These are phyloP conservation scores for Myiagra hebetior DNA, from an alignment of 2,113 vertebrate species.

Conservation along the genomic window DNA sequence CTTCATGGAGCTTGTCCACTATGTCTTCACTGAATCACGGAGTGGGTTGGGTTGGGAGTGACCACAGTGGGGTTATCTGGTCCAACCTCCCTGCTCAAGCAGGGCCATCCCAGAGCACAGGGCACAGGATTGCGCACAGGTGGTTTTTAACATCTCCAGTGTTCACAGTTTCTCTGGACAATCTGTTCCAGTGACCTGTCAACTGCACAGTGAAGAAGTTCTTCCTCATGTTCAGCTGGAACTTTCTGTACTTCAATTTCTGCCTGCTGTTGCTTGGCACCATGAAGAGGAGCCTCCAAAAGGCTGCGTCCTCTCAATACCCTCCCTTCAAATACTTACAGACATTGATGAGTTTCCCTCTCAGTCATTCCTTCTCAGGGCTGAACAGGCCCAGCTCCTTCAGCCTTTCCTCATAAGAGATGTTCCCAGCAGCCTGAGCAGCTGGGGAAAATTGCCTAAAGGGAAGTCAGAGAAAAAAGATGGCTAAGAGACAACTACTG, in stretches of 20 bases:
- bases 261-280: neutral
- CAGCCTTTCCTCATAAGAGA: neutral
- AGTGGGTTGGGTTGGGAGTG: neutral
- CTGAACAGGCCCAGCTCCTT: neutral
- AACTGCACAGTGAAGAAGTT: neutral
- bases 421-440: neutral
- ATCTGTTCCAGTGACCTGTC: accelerated
- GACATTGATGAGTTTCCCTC: neutral
- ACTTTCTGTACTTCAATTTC: neutral
- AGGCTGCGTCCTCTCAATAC: neutral
- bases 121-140: too few relatives aligned
- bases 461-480: neutral
- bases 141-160: neutral
- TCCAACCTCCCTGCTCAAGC: neutral
- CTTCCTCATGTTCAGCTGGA: neutral
- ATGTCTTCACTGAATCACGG: too few relatives aligned
- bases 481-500: neutral
- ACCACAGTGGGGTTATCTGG: neutral
- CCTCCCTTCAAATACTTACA: neutral
- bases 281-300: neutral
- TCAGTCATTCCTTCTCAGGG: too few relatives aligned
- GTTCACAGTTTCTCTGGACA: neutral
- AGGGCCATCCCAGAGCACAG: neutral
- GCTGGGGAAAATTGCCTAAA: neutral
- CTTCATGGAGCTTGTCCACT: neutral